Evolutionary conservation across 2,888 invertebrate species (phyloP), one percentile per base, ranked within the genome.

Genomic region (Willowsia nigromaculata): DNA sequence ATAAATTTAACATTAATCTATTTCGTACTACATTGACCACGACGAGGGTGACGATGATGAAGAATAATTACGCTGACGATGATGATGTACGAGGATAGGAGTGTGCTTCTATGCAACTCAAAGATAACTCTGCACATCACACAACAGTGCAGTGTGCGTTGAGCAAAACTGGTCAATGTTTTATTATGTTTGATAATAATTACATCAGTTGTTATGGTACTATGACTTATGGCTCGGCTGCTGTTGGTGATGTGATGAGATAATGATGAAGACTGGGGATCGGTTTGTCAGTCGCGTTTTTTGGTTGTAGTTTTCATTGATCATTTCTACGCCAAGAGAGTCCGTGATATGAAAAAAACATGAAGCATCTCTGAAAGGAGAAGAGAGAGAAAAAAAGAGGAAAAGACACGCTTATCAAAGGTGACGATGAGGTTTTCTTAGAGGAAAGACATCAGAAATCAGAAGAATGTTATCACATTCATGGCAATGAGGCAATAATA

Each of bases 81-180:
- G 59, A 18, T 65, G 27, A 65, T 25, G 59, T 18, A 59, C 5
- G 25, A 13, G n/a, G n/a, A n/a, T n/a, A n/a, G n/a, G n/a, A n/a
- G n/a, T 2, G n/a, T 62, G 65, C 30, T 33, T 6, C 65, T 7
- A 59, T 27, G 27, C 25, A 53, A n/a, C n/a, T n/a, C n/a, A n/a
- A n/a, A n/a, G n/a, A n/a, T n/a, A n/a, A n/a, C n/a, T n/a, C n/a
- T n/a, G n/a, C n/a, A n/a, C n/a, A n/a, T n/a, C n/a, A n/a, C n/a
- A n/a, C n/a, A n/a, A n/a, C n/a, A n/a, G n/a, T 18, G 6, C 15
- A 33, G n/a, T 27, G 30, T n/a, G 4, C n/a, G 22, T 59, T 59
- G 65, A n/a, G 65, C 65, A 65, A 65, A 59, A 65, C 65, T 65
- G 65, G 30, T 65, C 65, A 65, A 65, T 65, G 65, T 33, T 65